These are phyloP conservation scores for Erebia aethiops DNA, from an alignment of 2,888 invertebrate species.

Conservation along the genomic window DNA sequence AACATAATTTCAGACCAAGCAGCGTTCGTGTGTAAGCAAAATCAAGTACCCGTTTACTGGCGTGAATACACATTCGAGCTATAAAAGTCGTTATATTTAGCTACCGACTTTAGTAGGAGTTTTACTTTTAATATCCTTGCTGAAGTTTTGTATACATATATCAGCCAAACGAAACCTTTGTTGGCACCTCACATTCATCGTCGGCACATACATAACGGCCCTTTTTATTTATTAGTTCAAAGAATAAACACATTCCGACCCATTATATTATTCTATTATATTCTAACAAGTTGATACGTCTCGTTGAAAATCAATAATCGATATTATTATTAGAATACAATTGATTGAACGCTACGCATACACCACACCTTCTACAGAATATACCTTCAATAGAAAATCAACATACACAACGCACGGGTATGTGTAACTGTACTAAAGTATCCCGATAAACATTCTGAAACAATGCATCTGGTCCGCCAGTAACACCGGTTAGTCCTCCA, in stretches of 20 bases:
- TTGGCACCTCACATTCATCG: no score
- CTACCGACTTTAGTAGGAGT: slow-evolving; percentile 2
- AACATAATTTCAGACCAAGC: slow-evolving; percentile 30
- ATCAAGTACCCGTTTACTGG: slow-evolving; percentile 26
- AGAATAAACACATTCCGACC: no score
- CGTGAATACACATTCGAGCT: slow-evolving; percentile 20
- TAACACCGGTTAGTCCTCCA: slow-evolving; percentile 32
- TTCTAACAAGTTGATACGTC: neutral
- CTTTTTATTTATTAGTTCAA: no score
- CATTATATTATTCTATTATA: no score
- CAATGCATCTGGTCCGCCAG: slow-evolving; percentile 35
- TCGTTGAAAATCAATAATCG: neutral
- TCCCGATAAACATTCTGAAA: slow-evolving; percentile 33
- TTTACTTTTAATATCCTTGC: no score
- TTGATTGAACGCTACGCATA: neutral
- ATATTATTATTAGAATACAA: slow-evolving; percentile 10
- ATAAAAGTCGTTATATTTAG: slow-evolving; percentile 17
- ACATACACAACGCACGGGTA: slow-evolving; percentile 5
- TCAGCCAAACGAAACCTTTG: neutral
- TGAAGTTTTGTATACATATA: slow-evolving; percentile 4
- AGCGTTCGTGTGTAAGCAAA: slow-evolving; percentile 30
- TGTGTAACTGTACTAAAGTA: slow-evolving; percentile 25
- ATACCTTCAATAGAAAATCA: neutral
- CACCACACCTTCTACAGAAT: slow-evolving; percentile 1
- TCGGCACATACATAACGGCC: no score